Conservation (phyloP, 2,888 invertebrate species). For the Neocrepidodera transversa region DNA sequence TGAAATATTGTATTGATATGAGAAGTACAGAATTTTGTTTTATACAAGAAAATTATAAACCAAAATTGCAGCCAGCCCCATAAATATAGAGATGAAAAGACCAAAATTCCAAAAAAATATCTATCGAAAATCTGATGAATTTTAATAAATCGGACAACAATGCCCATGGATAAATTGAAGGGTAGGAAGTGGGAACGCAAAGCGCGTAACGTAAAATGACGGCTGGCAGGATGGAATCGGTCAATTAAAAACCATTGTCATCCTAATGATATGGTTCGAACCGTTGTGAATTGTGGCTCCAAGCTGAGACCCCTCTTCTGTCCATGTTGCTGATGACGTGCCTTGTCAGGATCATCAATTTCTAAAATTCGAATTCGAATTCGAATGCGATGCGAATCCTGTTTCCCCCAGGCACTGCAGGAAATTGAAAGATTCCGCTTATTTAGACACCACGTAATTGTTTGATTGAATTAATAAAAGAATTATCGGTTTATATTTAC, state of each 20-base stretch:
- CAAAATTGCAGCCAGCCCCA: too few species aligned
- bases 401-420: not conserved
- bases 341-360: conserved; percentile 10
- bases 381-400: not conserved
- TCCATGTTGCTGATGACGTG: not conserved
- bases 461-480: too few species aligned
- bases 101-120: too few species aligned
- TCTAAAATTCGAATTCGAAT: not conserved
- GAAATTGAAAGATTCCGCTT: not conserved
- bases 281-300: conserved; percentile 5
- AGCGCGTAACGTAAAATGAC: conserved; percentile 1
- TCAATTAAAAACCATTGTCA: conserved; percentile 15
- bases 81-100: too few species aligned
- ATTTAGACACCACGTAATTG: too few species aligned
- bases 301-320: not conserved
- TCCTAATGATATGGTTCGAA: conserved; percentile 13
- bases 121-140: too few species aligned
- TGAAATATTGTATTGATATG: too few species aligned
- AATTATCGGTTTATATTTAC: too few species aligned
- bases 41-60: too few species aligned
- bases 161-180: not conserved
- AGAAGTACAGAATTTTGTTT: too few species aligned
- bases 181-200: not conserved
- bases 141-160: not conserved
- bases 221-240: not conserved